Percentiles rank a stretch among this genome's conserved stretches.
These are phyloP conservation scores for Pteropus alecto DNA, from an alignment of 2,113 vertebrate genomes.

Conservation along the genomic window DNA sequence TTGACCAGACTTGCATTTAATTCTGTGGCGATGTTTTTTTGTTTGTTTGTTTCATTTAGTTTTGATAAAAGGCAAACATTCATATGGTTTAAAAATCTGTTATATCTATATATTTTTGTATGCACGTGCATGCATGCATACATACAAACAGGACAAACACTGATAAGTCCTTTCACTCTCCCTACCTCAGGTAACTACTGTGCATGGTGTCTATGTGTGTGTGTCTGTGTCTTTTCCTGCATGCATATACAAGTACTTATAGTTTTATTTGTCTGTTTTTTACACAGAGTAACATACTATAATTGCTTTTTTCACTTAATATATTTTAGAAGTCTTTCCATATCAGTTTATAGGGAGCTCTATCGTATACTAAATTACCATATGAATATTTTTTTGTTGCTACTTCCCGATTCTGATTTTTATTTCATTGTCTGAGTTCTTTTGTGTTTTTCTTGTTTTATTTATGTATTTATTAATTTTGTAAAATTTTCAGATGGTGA, in stretches of 20 bases:
- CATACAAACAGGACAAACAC: not conserved
- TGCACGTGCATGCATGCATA: not conserved
- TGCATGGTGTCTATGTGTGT: not conserved
- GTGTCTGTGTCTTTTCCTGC: not conserved
- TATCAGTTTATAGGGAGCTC: not conserved
- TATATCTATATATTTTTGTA: not conserved
- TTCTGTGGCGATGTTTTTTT: conserved; percentile 10
- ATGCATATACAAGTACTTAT: not conserved
- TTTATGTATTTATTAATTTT: not conserved
- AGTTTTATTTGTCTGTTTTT: not conserved
- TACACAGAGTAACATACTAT: not conserved
- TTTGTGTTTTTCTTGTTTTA: not conserved
- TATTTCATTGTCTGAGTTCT: not conserved
- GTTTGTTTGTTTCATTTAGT: not conserved
- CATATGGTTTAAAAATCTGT: not conserved
- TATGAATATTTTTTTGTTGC: not conserved
- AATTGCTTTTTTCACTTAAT: not conserved
- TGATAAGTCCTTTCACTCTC: not conserved
- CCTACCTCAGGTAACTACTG: not conserved
- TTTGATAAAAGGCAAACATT: not conserved
- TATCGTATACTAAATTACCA: not conserved
- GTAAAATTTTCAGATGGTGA: not conserved
- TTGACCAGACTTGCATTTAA: not conserved
- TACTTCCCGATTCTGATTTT: not conserved
- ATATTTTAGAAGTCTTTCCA: not conserved